A percentile compares a stretch with the other conserved stretches of the same genome.
Conservation (phyloP, 2,888 invertebrate genomes). For the Miltochrista miniata region DNA sequence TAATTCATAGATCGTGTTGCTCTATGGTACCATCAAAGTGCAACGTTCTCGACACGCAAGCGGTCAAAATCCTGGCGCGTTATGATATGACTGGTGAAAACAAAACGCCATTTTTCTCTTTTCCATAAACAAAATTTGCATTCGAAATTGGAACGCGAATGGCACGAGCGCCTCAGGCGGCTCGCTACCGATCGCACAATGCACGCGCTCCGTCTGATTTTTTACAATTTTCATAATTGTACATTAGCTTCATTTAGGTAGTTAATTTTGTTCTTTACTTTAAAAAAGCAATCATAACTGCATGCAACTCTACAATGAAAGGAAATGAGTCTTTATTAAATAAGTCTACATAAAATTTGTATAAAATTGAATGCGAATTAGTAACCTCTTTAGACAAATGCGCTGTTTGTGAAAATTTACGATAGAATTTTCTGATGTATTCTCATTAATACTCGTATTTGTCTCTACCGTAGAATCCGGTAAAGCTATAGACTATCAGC, state of each 20-base stretch:
- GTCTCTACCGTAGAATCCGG: too few species aligned
- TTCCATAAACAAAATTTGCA: constrained; percentile 70
- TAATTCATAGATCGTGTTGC: too few species aligned
- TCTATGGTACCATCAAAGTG: constrained; percentile 53
- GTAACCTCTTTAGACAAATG: too few species aligned
- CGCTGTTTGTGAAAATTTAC: too few species aligned
- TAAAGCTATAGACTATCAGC: too few species aligned
- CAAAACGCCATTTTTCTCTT: constrained; percentile 44
- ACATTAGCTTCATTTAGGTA: constrained; percentile 47
- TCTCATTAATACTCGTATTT: too few species aligned
- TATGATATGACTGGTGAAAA: constrained; percentile 49
- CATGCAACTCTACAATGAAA: constrained; percentile 40
- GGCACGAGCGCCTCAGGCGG: constrained; percentile 76
- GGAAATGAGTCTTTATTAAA: constrained; percentile 48
- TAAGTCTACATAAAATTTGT: constrained; percentile 17
- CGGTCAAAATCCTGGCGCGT: constrained; percentile 58
- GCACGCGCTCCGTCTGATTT: constrained; percentile 47
- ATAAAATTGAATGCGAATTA: too few species aligned
- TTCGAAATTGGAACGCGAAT: constrained; percentile 75
- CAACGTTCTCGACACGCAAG: constrained; percentile 62
- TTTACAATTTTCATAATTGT: constrained; percentile 55
- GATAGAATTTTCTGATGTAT: too few species aligned
- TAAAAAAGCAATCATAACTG: constrained; percentile 35
- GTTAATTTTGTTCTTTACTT: constrained; percentile 36
- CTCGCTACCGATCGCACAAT: constrained; percentile 66